A percentile compares a stretch with the other conserved stretches of the same genome.
Evolutionary conservation across 2,888 invertebrate species (phyloP).

Genomic region (Leucozona laternaria): DNA sequence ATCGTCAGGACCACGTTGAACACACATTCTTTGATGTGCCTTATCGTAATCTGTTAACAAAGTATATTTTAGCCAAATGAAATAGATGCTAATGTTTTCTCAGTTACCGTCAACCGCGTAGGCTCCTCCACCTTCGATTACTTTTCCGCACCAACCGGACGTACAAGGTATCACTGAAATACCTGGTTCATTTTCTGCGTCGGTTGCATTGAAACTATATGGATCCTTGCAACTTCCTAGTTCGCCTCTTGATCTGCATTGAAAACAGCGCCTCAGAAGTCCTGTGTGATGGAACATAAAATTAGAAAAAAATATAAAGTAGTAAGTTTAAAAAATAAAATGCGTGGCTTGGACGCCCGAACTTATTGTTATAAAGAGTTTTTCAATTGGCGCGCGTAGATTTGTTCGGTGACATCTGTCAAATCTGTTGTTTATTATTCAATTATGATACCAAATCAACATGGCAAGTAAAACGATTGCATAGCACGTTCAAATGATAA

Average conservation of each 20-base stretch:
- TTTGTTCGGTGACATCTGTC: too few species aligned
- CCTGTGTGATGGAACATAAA: slow-evolving; percentile 84
- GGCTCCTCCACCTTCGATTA: slow-evolving; percentile 91
- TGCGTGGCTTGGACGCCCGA: too few species aligned
- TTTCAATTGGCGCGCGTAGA: too few species aligned
- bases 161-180: slow-evolving; percentile 92
- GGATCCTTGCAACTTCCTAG: slow-evolving; percentile 95
- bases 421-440: too few species aligned
- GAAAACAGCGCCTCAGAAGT: slow-evolving; percentile 90
- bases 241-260: slow-evolving; percentile 94
- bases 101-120: slow-evolving; percentile 90
- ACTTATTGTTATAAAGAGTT: too few species aligned
- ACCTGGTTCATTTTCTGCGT: slow-evolving; percentile 88
- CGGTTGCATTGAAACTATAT: slow-evolving; percentile 91
- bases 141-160: slow-evolving; percentile 97
- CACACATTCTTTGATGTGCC: slow-evolving; percentile 94
- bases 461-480: too few species aligned
- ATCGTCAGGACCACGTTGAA: slow-evolving; percentile 94
- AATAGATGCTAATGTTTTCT: slow-evolving; percentile 2
- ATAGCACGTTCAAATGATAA: too few species aligned
- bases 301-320: too few species aligned
- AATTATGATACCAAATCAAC: too few species aligned
- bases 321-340: too few species aligned
- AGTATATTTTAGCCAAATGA: slow-evolving; percentile 3
- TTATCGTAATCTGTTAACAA: slow-evolving; percentile 90